These are phyloP conservation scores for Drosophila colorata DNA, from an alignment of 2,888 invertebrate genomes.

Conservation along the genomic window DNA sequence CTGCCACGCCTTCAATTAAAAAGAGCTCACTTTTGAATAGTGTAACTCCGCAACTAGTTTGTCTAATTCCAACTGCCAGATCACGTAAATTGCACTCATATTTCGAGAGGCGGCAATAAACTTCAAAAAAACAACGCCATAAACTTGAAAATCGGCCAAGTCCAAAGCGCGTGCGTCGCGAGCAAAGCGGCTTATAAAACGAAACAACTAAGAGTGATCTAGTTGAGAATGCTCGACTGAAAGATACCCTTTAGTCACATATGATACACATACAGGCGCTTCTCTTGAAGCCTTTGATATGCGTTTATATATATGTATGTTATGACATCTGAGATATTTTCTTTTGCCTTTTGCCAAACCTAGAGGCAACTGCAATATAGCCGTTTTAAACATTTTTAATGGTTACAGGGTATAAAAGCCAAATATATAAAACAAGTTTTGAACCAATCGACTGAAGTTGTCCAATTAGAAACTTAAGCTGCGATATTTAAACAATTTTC, in stretches of 20 bases:
- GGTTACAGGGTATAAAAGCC: not conserved
- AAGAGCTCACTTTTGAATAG: constrained; percentile 13
- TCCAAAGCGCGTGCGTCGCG: constrained; percentile 31
- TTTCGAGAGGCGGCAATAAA: constrained; percentile 64
- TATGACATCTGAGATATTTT: not conserved
- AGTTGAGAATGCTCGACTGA: not conserved
- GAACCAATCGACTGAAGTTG: constrained; percentile 32
- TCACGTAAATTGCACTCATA: constrained; percentile 66
- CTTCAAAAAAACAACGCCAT: constrained; percentile 37
- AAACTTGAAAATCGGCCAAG: constrained; percentile 67
- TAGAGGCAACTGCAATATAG: not conserved
- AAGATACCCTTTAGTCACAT: not conserved
- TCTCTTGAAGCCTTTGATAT: no score
- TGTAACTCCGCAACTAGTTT: constrained; percentile 37
- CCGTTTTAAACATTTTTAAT: not conserved
- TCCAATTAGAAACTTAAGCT: constrained; percentile 70
- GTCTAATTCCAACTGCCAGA: constrained; percentile 51
- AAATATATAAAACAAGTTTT: constrained; percentile 50
- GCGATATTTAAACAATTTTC: constrained; percentile 77
- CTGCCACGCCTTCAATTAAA: constrained; percentile 42
- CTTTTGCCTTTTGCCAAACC: not conserved
- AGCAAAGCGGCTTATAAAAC: constrained; percentile 42
- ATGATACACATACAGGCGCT: not conserved
- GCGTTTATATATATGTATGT: no score
- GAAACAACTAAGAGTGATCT: constrained; percentile 1